Evolutionary conservation across 1,140 invertebrate species (phyloP), one percentile per base, ranked within the genome.

Genomic region (Pararge aegeria): DNA sequence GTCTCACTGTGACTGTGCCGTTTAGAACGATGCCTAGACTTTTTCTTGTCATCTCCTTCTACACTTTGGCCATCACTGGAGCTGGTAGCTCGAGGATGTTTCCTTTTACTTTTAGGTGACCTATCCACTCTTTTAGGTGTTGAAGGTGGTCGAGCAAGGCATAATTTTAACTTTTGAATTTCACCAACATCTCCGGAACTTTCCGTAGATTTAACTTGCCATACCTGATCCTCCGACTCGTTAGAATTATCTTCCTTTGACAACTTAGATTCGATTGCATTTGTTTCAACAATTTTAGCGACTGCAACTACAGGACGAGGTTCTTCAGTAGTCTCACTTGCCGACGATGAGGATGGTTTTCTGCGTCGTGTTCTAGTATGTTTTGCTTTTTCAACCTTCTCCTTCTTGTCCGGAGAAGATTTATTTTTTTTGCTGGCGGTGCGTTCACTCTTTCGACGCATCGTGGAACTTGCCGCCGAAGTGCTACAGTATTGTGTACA

Each of bases 381-480:
- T 60, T 83, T 87, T 1, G 63, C 50, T 55, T 89, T 89, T 55
- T 87, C 86, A 44, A 75, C 20, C 55, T 87, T 89, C 54, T 87
- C 60, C 58, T 87, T 89, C 59, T 85, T 84, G 57, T 87, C 83
- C 19, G 84, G 83, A 19, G 86, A 86, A 66, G 73, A 52, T 62
- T 87, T 87, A 5, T 67, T 27, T 64, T 89, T 89, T 54, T 80
- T 80, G 65, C 44, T 77, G 21, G 80, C 68, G 10, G 73, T 74
- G 54, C 83, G 80, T 59, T 89, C 84, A 64, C 83, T 87, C 75
- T 87, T 87, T 42, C 86, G 86, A 77, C 86, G 86, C 86, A 89
- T 89, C 61, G 18, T 78, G 13, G n/a, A n/a, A n/a, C 13, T 0
- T 24, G 24, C 24, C 7, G 24, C 24, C 2, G 24, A 24, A 2